Evolutionary conservation across 1,140 invertebrate species (phyloP).

Genomic region (Brachystomella parvula): DNA sequence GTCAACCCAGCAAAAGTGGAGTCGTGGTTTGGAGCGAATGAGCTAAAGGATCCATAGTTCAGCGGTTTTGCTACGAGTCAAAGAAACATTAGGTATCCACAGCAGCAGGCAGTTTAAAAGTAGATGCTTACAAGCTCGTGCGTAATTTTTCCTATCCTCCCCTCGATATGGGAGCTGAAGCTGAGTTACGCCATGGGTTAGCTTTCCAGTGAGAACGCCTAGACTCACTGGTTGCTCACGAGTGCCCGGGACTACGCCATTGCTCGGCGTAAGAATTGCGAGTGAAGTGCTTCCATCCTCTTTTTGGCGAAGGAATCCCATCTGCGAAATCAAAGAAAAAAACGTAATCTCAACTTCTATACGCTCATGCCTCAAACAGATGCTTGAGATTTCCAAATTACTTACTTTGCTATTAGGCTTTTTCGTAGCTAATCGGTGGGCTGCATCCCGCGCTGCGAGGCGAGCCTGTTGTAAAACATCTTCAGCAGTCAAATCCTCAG

Average conservation of each 20-base stretch:
- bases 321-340: slow-evolving; percentile 44
- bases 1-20: slow-evolving; percentile 88
- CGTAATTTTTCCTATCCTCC: slow-evolving; percentile 79
- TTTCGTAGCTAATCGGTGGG: slow-evolving; percentile 54
- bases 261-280: slow-evolving; percentile 77
- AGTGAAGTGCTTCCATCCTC: slow-evolving; percentile 79
- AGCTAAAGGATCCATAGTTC: slow-evolving; percentile 89
- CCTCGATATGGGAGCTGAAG: slow-evolving; percentile 55
- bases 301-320: slow-evolving; percentile 71
- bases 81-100: slow-evolving; percentile 11
- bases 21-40: slow-evolving; percentile 90
- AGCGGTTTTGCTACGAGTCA: slow-evolving; percentile 67
- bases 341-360: not conserved
- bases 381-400: slow-evolving; percentile 1
- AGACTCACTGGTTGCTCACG: slow-evolving; percentile 73
- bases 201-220: slow-evolving; percentile 69
- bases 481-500: slow-evolving; percentile 68
- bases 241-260: slow-evolving; percentile 56
- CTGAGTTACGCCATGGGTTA: slow-evolving; percentile 65
- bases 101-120: slow-evolving; percentile 10
- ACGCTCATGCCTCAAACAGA: not conserved
- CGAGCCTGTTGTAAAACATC: slow-evolving; percentile 67
- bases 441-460: slow-evolving; percentile 57
- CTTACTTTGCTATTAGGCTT: slow-evolving; percentile 47
- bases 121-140: slow-evolving; percentile 56